These are phyloP conservation scores for Corvus moneduloides DNA, from an alignment of 2,113 vertebrate genomes.

Conservation along the genomic window DNA sequence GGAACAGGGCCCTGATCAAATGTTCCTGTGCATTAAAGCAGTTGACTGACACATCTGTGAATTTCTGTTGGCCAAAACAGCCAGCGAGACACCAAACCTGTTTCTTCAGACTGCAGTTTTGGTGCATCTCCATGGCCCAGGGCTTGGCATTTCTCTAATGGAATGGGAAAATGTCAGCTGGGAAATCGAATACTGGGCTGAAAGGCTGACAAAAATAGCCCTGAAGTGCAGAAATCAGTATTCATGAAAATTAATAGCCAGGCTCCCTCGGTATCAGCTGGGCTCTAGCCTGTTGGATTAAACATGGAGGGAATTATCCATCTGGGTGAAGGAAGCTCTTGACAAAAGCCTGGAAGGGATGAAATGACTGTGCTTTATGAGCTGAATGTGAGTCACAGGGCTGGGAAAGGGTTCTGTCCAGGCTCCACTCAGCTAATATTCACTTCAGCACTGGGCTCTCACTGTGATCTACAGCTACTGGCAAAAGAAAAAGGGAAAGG, in stretches of 20 bases:
- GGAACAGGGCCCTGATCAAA: background rate
- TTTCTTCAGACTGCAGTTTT: background rate
- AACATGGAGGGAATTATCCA: background rate
- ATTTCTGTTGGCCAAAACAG: constrained; percentile 2
- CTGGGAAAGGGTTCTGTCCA: background rate
- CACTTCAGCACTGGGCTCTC: constrained; percentile 2
- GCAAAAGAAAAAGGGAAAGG: constrained; percentile 39
- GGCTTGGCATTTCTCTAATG: background rate
- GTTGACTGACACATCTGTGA: background rate
- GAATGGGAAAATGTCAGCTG: constrained; percentile 39
- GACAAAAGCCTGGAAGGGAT: background rate
- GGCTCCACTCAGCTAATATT: background rate
- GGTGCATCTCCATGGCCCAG: background rate
- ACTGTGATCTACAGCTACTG: constrained; percentile 33
- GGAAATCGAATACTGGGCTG: background rate
- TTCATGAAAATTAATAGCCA: background rate
- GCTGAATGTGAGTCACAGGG: background rate
- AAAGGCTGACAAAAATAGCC: background rate
- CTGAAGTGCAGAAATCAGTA: background rate
- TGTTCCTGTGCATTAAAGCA: background rate
- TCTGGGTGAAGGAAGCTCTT: background rate
- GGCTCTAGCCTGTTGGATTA: background rate
- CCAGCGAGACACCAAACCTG: background rate
- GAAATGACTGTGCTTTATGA: background rate
- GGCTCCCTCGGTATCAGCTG: background rate